Conservation (phyloP, 30 jellyfish, hydroid and myxozoan genomes). For the Cassiopea andromeda region DNA sequence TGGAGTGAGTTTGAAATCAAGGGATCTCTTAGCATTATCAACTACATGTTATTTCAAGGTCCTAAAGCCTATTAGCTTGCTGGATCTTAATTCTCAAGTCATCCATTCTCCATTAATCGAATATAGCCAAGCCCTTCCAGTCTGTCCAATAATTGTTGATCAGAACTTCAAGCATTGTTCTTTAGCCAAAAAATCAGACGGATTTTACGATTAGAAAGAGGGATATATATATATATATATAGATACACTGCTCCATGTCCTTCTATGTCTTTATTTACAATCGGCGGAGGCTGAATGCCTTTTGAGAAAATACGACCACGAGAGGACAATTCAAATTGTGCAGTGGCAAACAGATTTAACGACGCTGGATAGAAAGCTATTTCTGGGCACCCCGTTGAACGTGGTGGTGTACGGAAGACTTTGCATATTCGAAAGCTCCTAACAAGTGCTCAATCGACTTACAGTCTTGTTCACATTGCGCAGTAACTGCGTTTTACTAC, state of each 20-base stretch:
- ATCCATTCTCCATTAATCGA: not conserved
- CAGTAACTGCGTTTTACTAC: not conserved
- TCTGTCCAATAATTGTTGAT: not conserved
- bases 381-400: conserved; percentile 54
- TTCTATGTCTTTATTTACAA: not conserved
- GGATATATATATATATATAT: not conserved
- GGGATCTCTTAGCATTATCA: no score
- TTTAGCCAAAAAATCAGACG: not conserved
- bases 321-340: conserved; percentile 3
- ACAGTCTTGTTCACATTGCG: not conserved
- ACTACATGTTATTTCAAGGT: no score
- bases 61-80: no score
- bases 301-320: conserved; percentile 5
- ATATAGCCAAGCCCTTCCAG: not conserved
- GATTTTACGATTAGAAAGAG: not conserved
- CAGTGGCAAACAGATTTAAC: not conserved
- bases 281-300: not conserved
- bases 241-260: not conserved
- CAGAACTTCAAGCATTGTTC: not conserved
- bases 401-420: conserved; percentile 2
- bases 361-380: not conserved
- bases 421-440: not conserved
- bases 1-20: no score
- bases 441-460: not conserved
- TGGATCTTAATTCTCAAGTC: no score